Percentiles rank a stretch among this genome's conserved stretches.
phyloP scores from a whole-genome alignment of 2,797 vertebrate genomes.

The Psittacula echo region DNA sequence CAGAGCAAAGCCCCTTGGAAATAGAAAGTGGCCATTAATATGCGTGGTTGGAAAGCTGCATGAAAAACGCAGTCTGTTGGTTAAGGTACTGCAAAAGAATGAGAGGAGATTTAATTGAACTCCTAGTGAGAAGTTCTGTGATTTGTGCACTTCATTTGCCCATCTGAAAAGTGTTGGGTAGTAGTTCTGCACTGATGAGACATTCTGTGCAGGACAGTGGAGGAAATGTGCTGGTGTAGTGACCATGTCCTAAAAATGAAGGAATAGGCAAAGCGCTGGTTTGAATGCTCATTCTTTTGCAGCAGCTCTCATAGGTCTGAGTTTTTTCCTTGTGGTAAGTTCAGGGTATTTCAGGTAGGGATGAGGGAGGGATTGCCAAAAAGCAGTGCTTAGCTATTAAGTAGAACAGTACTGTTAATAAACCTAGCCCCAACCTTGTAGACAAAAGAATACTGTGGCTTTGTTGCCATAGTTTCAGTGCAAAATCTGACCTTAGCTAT shows the following conservation, averaged over 20 bases:
- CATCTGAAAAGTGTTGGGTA: not conserved
- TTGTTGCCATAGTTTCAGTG: slow-evolving; percentile 82
- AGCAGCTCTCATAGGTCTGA: not conserved
- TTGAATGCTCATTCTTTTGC: not conserved
- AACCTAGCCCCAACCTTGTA: slow-evolving; percentile 66
- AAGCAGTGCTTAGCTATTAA: slow-evolving; percentile 55
- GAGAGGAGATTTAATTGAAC: not conserved
- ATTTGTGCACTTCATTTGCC: accelerated
- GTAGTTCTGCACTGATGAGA: not conserved
- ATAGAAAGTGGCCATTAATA: not conserved
- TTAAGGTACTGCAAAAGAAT: not conserved
- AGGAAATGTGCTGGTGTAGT: not conserved
- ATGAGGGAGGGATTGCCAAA: slow-evolving; percentile 12
- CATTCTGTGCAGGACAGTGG: not conserved
- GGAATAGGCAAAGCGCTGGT: not conserved
- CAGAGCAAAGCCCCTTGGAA: not conserved
- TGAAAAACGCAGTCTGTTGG: not conserved
- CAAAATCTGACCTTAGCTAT: slow-evolving; percentile 82
- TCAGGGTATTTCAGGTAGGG: slow-evolving; percentile 54
- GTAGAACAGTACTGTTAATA: slow-evolving; percentile 53
- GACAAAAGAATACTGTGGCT: slow-evolving; percentile 72
- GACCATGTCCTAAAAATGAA: not conserved
- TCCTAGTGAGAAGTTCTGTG: not conserved
- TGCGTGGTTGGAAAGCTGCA: accelerated
- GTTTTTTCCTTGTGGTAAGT: not conserved